phyloP scores from a whole-genome alignment of 2,113 vertebrate species.

The Heptranchias perlo region DNA sequence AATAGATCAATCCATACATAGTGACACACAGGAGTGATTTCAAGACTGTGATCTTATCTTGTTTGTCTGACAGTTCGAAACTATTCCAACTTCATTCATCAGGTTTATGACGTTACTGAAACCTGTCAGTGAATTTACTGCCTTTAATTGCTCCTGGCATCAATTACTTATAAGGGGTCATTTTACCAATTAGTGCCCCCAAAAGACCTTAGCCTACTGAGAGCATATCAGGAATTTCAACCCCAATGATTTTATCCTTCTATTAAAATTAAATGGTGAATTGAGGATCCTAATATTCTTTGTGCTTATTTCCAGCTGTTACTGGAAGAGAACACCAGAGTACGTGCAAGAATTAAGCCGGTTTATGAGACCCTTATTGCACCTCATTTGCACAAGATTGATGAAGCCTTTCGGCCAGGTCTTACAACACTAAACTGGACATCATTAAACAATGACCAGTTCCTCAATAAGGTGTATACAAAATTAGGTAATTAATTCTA shows the following conservation, averaged over 20 bases:
- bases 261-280: background rate
- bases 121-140: background rate
- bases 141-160: background rate
- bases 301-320: slow-evolving; percentile 3
- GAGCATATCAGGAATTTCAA: background rate
- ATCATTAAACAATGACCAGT: slow-evolving; percentile 26
- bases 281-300: slow-evolving; percentile 7
- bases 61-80: background rate
- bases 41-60: background rate
- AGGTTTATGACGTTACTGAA: background rate
- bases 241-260: background rate
- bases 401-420: slow-evolving; percentile 25
- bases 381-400: slow-evolving; percentile 20
- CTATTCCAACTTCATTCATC: background rate
- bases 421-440: slow-evolving; percentile 28
- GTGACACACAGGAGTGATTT: background rate
- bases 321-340: background rate
- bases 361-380: slow-evolving; percentile 27
- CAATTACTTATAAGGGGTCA: background rate
- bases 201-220: background rate
- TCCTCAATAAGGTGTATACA: background rate
- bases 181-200: background rate
- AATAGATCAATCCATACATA: background rate
- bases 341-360: slow-evolving; percentile 2
- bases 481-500: slow-evolving; percentile 34